Percentiles rank a stretch among this genome's conserved stretches.
phyloP scores from a whole-genome alignment of 2,888 invertebrate genomes.

The Strigamia transsilvanica region DNA sequence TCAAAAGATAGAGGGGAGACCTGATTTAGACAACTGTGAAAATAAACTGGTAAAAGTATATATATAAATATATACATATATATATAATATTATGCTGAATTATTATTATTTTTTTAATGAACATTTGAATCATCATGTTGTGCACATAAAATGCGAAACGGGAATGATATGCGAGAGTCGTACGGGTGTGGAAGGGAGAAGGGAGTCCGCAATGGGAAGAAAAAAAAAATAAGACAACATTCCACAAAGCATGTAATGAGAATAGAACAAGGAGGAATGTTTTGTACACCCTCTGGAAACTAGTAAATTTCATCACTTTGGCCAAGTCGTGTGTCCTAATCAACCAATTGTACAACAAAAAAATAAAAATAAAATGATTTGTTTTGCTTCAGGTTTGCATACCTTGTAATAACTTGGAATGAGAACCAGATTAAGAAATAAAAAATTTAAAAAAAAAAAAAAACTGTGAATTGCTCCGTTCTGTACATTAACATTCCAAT shows the following conservation, averaged over 20 bases:
- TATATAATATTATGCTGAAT: conserved; percentile 9
- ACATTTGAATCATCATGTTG: conserved; percentile 19
- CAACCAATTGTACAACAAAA: neutral
- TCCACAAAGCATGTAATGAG: conserved; percentile 39
- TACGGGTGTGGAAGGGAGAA: conserved; percentile 35
- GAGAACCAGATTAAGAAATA: too few species aligned
- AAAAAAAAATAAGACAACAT: conserved; percentile 39
- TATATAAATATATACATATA: neutral
- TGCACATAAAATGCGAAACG: conserved; percentile 9
- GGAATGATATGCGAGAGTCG: conserved; percentile 38
- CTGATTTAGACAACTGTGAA: conserved; percentile 42
- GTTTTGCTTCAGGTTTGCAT: neutral
- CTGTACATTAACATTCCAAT: too few species aligned
- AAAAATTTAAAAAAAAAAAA: too few species aligned
- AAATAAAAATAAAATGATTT: neutral
- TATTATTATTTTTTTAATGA: conserved; percentile 10
- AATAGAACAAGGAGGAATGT: conserved; percentile 39
- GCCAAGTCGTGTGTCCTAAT: conserved; percentile 33
- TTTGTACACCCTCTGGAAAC: neutral
- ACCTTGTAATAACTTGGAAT: neutral
- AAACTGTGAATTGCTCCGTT: too few species aligned
- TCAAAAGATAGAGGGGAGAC: conserved; percentile 38
- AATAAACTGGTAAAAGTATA: neutral
- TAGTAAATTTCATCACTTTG: conserved; percentile 41
- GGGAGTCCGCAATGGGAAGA: neutral